Percentiles rank a stretch among this genome's conserved stretches.
Conservation (phyloP, 2,797 vertebrate genomes). For the Bucorvus abyssinicus region DNA sequence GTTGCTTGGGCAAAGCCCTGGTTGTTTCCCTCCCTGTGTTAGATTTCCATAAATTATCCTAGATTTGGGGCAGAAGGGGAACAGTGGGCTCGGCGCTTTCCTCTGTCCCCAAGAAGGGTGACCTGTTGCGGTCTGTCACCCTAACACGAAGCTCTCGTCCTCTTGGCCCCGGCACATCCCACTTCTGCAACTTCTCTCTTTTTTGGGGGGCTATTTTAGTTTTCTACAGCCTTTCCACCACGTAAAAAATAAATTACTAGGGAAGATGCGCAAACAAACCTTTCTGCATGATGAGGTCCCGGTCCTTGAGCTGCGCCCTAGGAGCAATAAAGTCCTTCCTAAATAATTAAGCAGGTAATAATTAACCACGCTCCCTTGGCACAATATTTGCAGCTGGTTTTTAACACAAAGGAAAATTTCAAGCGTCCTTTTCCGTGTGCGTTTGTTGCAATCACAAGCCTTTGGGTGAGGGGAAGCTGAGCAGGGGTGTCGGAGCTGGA, state of each 20-base stretch:
- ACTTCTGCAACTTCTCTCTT: accelerated
- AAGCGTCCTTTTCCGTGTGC: accelerated
- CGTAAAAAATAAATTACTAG: background rate
- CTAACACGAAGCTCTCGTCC: accelerated
- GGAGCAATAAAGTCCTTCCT: background rate
- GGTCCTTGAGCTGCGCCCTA: background rate
- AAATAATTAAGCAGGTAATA: background rate
- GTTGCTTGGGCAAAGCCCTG: background rate
- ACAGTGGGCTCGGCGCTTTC: accelerated
- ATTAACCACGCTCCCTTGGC: background rate
- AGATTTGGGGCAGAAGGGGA: background rate
- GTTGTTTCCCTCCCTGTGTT: background rate
- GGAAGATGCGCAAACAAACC: background rate
- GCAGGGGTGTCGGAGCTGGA: background rate
- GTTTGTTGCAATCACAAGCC: background rate
- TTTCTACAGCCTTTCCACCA: background rate
- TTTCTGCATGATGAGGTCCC: background rate
- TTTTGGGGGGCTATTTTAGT: background rate
- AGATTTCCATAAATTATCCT: background rate
- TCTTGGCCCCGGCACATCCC: accelerated
- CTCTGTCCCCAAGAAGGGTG: background rate
- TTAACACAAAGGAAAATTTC: background rate
- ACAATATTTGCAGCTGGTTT: background rate
- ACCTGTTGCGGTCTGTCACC: accelerated
- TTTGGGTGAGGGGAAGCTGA: background rate